Base-by-base conservation (phyloP, 2,797 vertebrate species). In the Sebastes goodei region DNA sequence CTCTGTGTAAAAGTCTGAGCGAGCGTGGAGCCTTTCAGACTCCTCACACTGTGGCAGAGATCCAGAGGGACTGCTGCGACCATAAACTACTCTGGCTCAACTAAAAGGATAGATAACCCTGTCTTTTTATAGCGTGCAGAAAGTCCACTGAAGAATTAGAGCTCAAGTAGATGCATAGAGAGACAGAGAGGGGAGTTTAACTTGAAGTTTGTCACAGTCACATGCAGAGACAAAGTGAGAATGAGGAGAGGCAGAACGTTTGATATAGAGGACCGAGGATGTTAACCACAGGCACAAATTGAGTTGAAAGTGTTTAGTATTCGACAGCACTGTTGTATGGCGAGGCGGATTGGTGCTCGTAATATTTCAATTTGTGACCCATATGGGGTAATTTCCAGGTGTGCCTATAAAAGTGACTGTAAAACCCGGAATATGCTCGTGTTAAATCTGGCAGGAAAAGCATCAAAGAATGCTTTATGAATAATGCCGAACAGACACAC, bases 281-380 rank as follows among this genome's bases (percentile, higher is more conserved):
- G 81, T 61, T 90, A 10, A n/a, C 42, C 42, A 49, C 42, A 20
- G 15, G 52, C 60, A 49, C 68, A 76, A 66, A 32, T 33, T 76
- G 53, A 77, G 71, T 21, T 70, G 17, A 64, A 79, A 63, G 52
- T 59, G 68, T 74, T 75, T 21, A 66, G 74, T 53, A 74, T 84
- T 79, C 60, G 71, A 15, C 66, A 64, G 76, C 74, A 72, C 17
- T 32, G 57, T 76, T 74, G 74, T 76, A 85, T 76, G 82, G 79
- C 72, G 59, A 52, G 30, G 53, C 63, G 32, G 46, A 76, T 53
- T 25, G 59, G 62, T 72, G 80, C 79, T 83, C 67, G 11, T 76
- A 82, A 85, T 78, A 83, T 89, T 92, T 90, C 76, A 88, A 85
- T 89, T 89, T 87, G 68, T 77, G 88, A 89, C 74, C 84, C 74